Percentiles rank a stretch among this genome's conserved stretches.
Conservation (phyloP, 2,113 vertebrate species). For the Alligator sinensis region DNA sequence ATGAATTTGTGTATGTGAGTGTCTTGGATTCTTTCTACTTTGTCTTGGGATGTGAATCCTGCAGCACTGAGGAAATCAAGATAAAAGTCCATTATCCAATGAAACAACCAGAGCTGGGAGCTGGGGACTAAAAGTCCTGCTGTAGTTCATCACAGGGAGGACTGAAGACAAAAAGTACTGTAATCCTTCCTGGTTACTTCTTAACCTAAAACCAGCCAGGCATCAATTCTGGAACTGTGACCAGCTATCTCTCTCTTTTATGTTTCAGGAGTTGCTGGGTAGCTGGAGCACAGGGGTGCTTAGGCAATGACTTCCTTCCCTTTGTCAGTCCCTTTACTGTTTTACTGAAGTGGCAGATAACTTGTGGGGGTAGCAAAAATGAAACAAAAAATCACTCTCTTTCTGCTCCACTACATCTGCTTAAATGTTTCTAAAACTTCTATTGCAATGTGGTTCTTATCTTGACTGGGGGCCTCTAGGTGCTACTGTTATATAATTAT, state of each 20-base stretch:
- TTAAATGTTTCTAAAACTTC: constrained; percentile 27
- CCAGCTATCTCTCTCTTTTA: not conserved
- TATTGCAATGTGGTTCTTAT: constrained; percentile 19
- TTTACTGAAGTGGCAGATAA: not conserved
- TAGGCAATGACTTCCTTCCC: not conserved
- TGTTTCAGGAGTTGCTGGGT: constrained; percentile 8
- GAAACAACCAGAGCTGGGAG: no score
- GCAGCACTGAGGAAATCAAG: accelerated
- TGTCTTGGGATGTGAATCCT: not conserved
- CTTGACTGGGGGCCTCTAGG: constrained; percentile 44
- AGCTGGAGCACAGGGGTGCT: not conserved
- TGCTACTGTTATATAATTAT: constrained; percentile 44
- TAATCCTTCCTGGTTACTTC: not conserved
- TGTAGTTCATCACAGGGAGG: no score
- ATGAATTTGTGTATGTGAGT: not conserved
- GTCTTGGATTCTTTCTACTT: not conserved
- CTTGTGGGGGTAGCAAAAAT: no score
- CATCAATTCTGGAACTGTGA: not conserved
- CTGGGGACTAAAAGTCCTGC: no score
- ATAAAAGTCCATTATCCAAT: not conserved
- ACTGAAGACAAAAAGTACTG: no score
- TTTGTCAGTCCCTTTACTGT: not conserved
- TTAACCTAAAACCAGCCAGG: not conserved
- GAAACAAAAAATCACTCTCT: no score
- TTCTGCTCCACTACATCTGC: not conserved